These are phyloP conservation scores for Acrossocheilus fasciatus DNA, from an alignment of 2,797 vertebrate species.

Conservation along the genomic window DNA sequence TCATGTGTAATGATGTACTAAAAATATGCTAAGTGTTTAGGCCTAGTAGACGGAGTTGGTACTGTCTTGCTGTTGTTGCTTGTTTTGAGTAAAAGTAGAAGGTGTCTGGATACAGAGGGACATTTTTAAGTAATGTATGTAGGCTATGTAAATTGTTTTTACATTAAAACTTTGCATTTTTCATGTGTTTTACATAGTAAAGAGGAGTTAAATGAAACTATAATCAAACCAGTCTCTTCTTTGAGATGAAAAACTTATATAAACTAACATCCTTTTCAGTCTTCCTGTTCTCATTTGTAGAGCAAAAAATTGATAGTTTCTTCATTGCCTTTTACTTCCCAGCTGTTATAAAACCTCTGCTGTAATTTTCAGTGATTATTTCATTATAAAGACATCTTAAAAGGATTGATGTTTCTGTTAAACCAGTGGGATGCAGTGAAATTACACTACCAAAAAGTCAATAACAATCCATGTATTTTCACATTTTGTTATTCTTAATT, in stretches of 20 bases:
- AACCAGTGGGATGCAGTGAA: neutral
- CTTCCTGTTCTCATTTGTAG: neutral
- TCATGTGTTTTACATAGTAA: neutral
- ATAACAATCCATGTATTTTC: constrained; percentile 13
- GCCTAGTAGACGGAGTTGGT: neutral
- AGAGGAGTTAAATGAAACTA: neutral
- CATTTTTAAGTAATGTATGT: neutral
- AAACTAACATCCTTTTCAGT: neutral
- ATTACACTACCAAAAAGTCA: neutral
- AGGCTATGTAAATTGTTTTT: too few relatives aligned
- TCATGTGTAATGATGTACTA: neutral
- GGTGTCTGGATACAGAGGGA: neutral
- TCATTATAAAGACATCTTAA: neutral
- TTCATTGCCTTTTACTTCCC: neutral
- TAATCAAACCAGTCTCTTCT: neutral
- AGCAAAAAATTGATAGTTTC: neutral
- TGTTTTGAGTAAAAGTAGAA: neutral
- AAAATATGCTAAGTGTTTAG: neutral
- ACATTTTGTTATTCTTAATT: constrained; percentile 18
- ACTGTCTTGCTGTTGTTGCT: neutral
- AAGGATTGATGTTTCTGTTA: constrained; percentile 6
- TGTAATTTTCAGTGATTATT: neutral
- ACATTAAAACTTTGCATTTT: neutral
- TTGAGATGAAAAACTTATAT: neutral
- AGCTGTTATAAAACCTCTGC: neutral